Evolutionary conservation across 2,888 invertebrate genomes (phyloP).

Genomic region (Seira musarum): DNA sequence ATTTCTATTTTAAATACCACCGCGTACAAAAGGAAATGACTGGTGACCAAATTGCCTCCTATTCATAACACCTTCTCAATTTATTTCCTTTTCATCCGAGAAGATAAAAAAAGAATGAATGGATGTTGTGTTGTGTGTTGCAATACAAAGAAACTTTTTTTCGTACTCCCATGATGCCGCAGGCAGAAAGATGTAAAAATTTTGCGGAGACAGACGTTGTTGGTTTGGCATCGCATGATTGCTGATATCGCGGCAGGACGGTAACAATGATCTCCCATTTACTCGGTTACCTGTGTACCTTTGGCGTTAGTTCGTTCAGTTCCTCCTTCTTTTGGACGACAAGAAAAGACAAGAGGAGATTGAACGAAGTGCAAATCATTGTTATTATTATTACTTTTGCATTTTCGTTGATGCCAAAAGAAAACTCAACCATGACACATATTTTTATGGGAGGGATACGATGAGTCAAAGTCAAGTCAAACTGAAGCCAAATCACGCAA

Average conservation of each 20-base stretch:
- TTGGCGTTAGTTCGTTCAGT: background rate
- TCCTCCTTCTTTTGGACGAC: too few species aligned
- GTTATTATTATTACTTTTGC: background rate
- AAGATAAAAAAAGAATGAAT: background rate
- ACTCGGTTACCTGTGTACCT: background rate
- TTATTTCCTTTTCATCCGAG: background rate
- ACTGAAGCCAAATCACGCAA: background rate
- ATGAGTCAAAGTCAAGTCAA: background rate
- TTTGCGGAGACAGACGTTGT: background rate
- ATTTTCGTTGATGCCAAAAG: background rate
- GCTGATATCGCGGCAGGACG: background rate
- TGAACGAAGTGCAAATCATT: background rate
- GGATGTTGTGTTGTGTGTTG: too few species aligned
- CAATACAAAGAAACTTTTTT: too few species aligned
- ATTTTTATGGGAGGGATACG: background rate
- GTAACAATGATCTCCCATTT: background rate
- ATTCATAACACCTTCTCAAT: background rate
- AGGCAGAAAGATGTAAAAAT: background rate
- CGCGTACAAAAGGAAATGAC: background rate
- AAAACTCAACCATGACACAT: too few species aligned
- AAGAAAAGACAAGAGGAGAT: too few species aligned
- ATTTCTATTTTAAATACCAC: background rate
- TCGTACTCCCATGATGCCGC: too few species aligned
- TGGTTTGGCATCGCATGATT: background rate
- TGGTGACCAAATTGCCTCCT: background rate